Base-by-base conservation (phyloP, 2,113 vertebrate genomes). In the Channa argus region DNA sequence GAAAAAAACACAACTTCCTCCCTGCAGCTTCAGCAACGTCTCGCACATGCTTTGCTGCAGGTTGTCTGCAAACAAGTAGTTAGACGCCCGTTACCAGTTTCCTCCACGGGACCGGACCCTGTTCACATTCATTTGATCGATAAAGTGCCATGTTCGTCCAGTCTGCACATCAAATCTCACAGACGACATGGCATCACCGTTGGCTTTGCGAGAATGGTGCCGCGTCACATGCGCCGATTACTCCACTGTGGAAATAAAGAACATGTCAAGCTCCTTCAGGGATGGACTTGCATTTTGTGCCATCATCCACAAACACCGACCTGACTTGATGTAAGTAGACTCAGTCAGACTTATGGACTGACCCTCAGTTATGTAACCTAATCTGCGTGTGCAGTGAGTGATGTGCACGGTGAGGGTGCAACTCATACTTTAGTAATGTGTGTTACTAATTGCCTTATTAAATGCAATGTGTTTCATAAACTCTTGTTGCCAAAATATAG, bases 241-340 rank as follows among this genome's bases (percentile, higher is more conserved):
- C 91, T 84, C 87, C 51, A 85, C 89, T 37, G 93, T 97, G 92
- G 94, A 95, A 36, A 92, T 97, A 63, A 94, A 82, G 45, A 91
- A 97, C 92, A 92, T 96, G 91, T 96, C 95, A 79, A 62, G 93
- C 45, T 96, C 96, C 38, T 97, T 97, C 93, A 93, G 94, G 72
- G 95, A 96, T 63, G 96, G 96, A 51, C 92, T 96, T 62, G 95
- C 95, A 3, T 97, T 97, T 82, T 97, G 96, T 84, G 95, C 96
- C 80, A 95, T 97, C 91, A 96, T 97, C 69, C 96, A 97, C 92
- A 95, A 93, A 66, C 93, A 96, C 91, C 92, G 95, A 68, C 96
- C 96, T 5, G 95, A 96, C 86, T 83, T 97, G 69, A 93, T 97
- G 96, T 97, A 84, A 96, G 96, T 96, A 84, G 43, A 50, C 8